phyloP scores from a whole-genome alignment of 2,797 vertebrate species.

The Crocidura indochinensis region DNA sequence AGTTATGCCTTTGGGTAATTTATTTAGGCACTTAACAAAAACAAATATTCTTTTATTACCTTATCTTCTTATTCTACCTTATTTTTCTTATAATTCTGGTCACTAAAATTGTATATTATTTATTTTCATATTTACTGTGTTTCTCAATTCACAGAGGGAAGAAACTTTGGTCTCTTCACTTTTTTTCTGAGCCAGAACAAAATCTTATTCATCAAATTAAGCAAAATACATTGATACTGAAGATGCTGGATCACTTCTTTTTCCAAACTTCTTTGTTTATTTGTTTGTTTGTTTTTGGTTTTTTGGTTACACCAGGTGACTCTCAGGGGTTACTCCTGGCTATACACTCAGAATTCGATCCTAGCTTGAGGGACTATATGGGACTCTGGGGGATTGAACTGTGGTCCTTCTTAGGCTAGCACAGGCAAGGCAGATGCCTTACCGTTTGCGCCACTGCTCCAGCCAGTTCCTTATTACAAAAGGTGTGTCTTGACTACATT shows the following conservation, averaged over 20 bases:
- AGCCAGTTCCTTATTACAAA: neutral
- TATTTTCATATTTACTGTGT: neutral
- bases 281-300: too few species aligned
- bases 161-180: neutral
- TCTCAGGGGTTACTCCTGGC: too few species aligned
- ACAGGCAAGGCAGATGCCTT: too few species aligned
- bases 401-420: too few species aligned
- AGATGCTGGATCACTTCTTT: neutral
- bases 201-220: neutral
- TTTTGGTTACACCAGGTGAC: too few species aligned
- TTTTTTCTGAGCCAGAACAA: neutral
- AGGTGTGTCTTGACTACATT: neutral
- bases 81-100: constrained; percentile 43
- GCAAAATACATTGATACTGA: neutral
- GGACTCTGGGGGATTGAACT: too few species aligned
- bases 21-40: constrained; percentile 21
- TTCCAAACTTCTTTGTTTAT: too few species aligned
- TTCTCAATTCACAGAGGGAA: neutral
- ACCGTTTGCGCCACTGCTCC: too few species aligned
- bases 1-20: neutral
- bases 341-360: too few species aligned
- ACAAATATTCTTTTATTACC: neutral
- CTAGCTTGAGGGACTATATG: too few species aligned
- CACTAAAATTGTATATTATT: neutral
- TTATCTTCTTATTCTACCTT: neutral